Evolutionary conservation across 2,113 vertebrate species (phyloP), one percentile per base, ranked within the genome.

Genomic region (Gymnocephalus cernua): DNA sequence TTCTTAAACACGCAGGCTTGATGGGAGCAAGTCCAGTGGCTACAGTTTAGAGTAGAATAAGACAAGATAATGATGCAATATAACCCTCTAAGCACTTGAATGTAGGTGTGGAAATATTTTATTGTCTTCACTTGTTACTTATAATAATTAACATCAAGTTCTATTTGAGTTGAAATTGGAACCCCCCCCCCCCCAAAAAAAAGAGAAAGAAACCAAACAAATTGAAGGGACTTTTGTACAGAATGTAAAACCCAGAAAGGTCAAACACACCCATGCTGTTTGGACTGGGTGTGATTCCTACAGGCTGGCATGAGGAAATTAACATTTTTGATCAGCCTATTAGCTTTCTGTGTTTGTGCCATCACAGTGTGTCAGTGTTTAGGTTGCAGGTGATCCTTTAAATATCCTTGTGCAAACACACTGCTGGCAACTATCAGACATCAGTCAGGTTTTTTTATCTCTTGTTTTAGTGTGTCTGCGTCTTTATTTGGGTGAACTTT

Each of bases 291-390:
- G 18, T 85, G 41, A 15, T 79, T 80, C 59, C 66, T 48, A 1
- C 50, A 58, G 85, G 83, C 88, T 91, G 91, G 76, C 72, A 84
- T 91, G 93, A 94, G 68, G 62, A 70, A 87, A 84, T 77, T 38
- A 27, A 13, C 38, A 74, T 89, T 91, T 92, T 92, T 59, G 89
- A 92, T 82, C 91, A 57, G 92, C 89, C 84, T 59, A 32, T 41
- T 44, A 25, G 21, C 56, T 79, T 76, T 68, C 50, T 82, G 56
- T 79, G 32, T 85, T 61, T 72, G 68, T 86, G 78, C 75, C 82
- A 74, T 79, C 76, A 13, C 35, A 3, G 63, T 45, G 65, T 6
- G 63, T 48, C 72, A 10, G 68, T 45, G 0, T 62, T 59, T 47
- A 59, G 45, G 18, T 32, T 11, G 9, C 48, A 45, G 79, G 4